phyloP scores from a whole-genome alignment of 1,140 invertebrate genomes.

The Coboldia fuscipes region DNA sequence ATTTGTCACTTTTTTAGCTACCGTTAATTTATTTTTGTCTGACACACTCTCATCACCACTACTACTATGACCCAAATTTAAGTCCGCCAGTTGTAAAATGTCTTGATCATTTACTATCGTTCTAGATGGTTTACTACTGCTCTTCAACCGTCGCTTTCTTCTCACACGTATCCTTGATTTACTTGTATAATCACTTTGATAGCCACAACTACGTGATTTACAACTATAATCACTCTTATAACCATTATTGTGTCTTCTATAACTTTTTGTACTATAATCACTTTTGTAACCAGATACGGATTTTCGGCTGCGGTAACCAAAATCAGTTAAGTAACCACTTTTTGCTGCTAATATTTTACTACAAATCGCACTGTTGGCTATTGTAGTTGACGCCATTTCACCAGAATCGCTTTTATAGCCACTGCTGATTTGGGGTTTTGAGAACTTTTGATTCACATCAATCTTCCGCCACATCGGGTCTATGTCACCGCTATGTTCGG shows the following conservation, averaged over 20 bases:
- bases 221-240: conserved; percentile 28
- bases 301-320: conserved; percentile 24
- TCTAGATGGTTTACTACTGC: conserved; percentile 8
- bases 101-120: conserved; percentile 12
- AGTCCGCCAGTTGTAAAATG: conserved; percentile 16
- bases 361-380: conserved; percentile 26
- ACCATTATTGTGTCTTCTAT: too few species aligned
- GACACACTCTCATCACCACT: conserved; percentile 15
- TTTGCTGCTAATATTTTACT: conserved; percentile 29
- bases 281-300: conserved; percentile 32
- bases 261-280: conserved; percentile 32
- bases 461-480: conserved; percentile 36
- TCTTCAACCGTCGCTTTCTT: conserved; percentile 10
- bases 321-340: conserved; percentile 33
- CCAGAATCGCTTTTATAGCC: background rate
- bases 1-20: too few species aligned
- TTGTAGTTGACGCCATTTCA: too few species aligned
- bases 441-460: conserved; percentile 35
- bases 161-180: conserved; percentile 25
- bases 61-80: conserved; percentile 18
- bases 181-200: conserved; percentile 25
- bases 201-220: conserved; percentile 27
- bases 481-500: conserved; percentile 23
- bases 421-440: conserved; percentile 22
- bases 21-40: too few species aligned